phyloP scores from a whole-genome alignment of 2,888 invertebrate genomes.

The Anoncus sp. region DNA sequence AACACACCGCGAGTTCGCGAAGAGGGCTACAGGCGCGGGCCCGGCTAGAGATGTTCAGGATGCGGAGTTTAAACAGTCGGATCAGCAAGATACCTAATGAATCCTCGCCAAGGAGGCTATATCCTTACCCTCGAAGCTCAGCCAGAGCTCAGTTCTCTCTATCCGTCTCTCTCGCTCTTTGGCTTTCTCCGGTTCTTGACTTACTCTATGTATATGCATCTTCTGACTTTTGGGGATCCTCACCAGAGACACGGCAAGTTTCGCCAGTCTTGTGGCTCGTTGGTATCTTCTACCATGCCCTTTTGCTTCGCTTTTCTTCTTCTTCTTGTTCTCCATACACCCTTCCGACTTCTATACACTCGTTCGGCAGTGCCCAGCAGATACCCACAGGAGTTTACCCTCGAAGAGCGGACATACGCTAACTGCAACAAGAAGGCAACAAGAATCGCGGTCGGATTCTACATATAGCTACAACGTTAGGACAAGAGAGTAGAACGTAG shows the following conservation, averaged over 20 bases:
- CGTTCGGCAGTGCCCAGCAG: slow-evolving; percentile 35
- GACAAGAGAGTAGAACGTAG: slow-evolving; percentile 30
- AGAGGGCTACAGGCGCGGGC: slow-evolving; percentile 7
- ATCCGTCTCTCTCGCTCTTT: slow-evolving; percentile 34
- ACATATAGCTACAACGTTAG: slow-evolving; percentile 20
- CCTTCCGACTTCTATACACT: slow-evolving; percentile 31
- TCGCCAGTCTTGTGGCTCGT: slow-evolving; percentile 60
- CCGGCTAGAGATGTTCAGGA: slow-evolving; percentile 35
- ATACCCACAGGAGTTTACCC: slow-evolving; percentile 49
- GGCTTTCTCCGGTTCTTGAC: slow-evolving; percentile 40
- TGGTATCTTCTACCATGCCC: slow-evolving; percentile 54
- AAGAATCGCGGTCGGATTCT: slow-evolving; percentile 49
- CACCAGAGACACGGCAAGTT: slow-evolving; percentile 60
- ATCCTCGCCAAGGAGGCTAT: slow-evolving; percentile 71
- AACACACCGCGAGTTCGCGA: slow-evolving; percentile 61
- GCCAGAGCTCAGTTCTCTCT: slow-evolving; percentile 55
- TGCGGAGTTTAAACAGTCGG: slow-evolving; percentile 72
- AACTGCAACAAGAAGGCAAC: slow-evolving; percentile 61
- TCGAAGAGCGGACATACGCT: slow-evolving; percentile 53
- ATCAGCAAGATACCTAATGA: slow-evolving; percentile 80
- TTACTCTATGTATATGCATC: slow-evolving; percentile 32
- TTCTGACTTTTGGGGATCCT: slow-evolving; percentile 55
- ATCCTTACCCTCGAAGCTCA: slow-evolving; percentile 68
- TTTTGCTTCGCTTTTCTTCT: slow-evolving; percentile 5
- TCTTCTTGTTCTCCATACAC: slow-evolving; percentile 28